Base-by-base conservation (phyloP, 2,888 invertebrate species). In the Epinotia bilunana region DNA sequence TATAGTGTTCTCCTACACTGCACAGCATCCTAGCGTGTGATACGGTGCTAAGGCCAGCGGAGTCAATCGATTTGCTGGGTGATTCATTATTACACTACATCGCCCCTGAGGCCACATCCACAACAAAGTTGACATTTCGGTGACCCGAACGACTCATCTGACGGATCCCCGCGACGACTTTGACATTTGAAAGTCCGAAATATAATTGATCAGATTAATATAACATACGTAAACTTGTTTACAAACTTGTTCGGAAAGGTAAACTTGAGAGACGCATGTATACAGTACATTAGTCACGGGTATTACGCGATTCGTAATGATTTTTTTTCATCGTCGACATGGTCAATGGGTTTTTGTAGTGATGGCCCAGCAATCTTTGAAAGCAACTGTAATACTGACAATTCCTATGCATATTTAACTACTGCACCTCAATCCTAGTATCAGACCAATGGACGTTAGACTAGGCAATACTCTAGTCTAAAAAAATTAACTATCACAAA, bases 41-140 rank as follows among this genome's bases (percentile, higher is more conserved):
- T 86, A 83, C 82, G 82, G 83, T 84, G 82, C 83, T 86, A 84
- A 86, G 87, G 86, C 86, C 86, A 86, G 81, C 84, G 80, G 81
- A 84, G 84, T 80, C 82, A 89, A 89, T 88, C 89, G 85, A 88
- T 88, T 88, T 80, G 82, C 80, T 82, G 81, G 81, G 80, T 86
- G 80, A 87, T 86, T 85, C 80, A 88, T 87, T 89, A 86, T 85
- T 83, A 87, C 86, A 86, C 85, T 83, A 87, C 84, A 88, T 76
- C 84, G 86, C 82, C 82, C 80, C 79, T 79, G 82, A 82, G 88
- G 88, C 86, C 88, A 85, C 79, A 79, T 70, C 60, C 58, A 73
- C 64, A 76, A 78, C 72, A 84, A 86, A 86, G 78, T 78, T 85
- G 84, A 84, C 85, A 87, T 86, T 86, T 81, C 64, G 60, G 55